phyloP scores from a whole-genome alignment of 2,797 vertebrate species.

The Poecilia picta region DNA sequence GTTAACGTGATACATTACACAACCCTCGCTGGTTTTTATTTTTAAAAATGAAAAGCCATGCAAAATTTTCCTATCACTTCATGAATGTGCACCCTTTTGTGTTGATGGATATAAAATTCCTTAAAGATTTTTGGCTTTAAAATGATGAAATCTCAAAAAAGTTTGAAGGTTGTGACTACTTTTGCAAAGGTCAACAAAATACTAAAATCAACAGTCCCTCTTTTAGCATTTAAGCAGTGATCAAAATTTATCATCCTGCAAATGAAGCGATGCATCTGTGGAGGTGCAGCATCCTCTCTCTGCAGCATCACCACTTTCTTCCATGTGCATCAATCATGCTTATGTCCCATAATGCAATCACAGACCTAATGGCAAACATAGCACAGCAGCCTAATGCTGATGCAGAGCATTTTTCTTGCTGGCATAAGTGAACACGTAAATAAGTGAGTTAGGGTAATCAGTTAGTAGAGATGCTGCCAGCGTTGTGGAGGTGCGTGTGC shows the following conservation, averaged over 20 bases:
- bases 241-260: constrained; percentile 52
- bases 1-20: neutral
- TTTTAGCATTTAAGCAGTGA: constrained; percentile 40
- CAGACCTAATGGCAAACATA: constrained; percentile 76
- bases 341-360: constrained; percentile 81
- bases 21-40: neutral
- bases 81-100: neutral
- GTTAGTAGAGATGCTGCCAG: constrained; percentile 46
- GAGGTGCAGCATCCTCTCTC: constrained; percentile 42
- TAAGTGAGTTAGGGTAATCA: constrained; percentile 76
- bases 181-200: neutral
- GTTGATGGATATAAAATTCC: neutral
- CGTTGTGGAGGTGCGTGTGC: constrained; percentile 11
- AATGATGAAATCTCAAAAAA: neutral
- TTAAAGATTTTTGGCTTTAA: neutral
- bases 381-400: constrained; percentile 73
- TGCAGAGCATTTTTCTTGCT: constrained; percentile 74
- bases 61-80: neutral
- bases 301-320: constrained; percentile 60
- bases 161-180: neutral
- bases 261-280: constrained; percentile 53
- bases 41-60: neutral
- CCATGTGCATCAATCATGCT: constrained; percentile 78
- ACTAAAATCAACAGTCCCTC: neutral
- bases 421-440: constrained; percentile 73